Conservation (phyloP, 2,113 vertebrate species). For the Phylloscopus trochiloides region DNA sequence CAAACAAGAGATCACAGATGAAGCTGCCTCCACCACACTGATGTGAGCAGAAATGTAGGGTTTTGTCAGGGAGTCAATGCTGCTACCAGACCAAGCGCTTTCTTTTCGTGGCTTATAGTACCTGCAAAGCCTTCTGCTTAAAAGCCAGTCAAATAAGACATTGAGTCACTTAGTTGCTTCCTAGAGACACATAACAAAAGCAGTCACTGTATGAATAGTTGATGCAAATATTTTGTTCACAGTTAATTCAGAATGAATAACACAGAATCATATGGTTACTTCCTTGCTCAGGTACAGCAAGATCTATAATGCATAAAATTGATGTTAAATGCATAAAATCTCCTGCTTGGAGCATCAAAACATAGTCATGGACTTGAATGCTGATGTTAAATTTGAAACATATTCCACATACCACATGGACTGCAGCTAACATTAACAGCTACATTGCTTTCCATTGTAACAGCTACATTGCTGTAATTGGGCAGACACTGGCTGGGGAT, state of each 20-base stretch:
- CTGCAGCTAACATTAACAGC: neutral
- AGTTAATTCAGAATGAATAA: slow-evolving; percentile 50
- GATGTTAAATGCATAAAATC: slow-evolving; percentile 32
- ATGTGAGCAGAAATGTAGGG: neutral
- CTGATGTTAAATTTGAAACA: slow-evolving; percentile 34
- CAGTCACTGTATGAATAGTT: neutral
- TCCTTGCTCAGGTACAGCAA: neutral
- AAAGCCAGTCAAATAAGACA: slow-evolving; percentile 56
- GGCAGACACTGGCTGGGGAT: neutral
- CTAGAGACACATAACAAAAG: slow-evolving; percentile 12
- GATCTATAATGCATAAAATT: slow-evolving; percentile 23
- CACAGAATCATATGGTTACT: neutral
- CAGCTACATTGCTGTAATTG: neutral
- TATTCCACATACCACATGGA: slow-evolving; percentile 20
- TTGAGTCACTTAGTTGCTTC: neutral
- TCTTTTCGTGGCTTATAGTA: neutral
- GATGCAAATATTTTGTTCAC: slow-evolving; percentile 44
- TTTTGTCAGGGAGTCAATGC: slow-evolving; percentile 41
- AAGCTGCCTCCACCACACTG: slow-evolving; percentile 38
- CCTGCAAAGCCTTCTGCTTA: slow-evolving; percentile 25
- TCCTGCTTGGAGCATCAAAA: slow-evolving; percentile 39
- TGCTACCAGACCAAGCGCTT: neutral
- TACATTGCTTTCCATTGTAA: neutral
- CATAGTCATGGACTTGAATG: slow-evolving; percentile 21
- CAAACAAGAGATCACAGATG: slow-evolving; percentile 65